Percentiles rank a stretch among this genome's conserved stretches.
Evolutionary conservation across 2,113 vertebrate genomes (phyloP).

Genomic region (Clinocottus analis): DNA sequence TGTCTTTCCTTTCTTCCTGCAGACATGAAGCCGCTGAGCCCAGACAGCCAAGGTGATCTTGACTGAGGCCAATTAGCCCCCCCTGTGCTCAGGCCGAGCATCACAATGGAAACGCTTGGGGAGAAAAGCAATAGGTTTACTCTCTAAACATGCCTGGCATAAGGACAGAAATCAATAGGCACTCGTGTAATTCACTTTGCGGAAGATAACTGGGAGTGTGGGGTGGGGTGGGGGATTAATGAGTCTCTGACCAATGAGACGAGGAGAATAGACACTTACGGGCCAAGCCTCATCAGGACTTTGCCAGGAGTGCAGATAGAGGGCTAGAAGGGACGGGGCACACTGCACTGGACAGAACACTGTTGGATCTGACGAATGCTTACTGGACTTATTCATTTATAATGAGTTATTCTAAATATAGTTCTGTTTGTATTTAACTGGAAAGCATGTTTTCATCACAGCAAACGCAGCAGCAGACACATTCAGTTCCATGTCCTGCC

Average conservation of each 20-base stretch:
- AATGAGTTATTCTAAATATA: neutral
- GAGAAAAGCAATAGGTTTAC: slow-evolving; percentile 73
- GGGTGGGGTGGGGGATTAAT: slow-evolving; percentile 35
- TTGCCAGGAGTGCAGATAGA: slow-evolving; percentile 4
- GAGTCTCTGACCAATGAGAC: slow-evolving; percentile 54
- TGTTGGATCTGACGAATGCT: neutral
- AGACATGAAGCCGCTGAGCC: slow-evolving; percentile 39
- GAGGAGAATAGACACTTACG: slow-evolving; percentile 37
- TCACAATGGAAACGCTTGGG: slow-evolving; percentile 61
- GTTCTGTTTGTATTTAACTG: neutral
- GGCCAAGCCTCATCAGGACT: slow-evolving; percentile 39
- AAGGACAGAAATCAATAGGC: slow-evolving; percentile 79
- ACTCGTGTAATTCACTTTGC: slow-evolving; percentile 76
- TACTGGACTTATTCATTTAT: neutral
- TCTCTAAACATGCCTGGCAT: slow-evolving; percentile 68
- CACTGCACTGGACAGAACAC: neutral
- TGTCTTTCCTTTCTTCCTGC: slow-evolving; percentile 5
- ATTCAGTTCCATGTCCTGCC: neutral
- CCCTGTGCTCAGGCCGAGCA: slow-evolving; percentile 45
- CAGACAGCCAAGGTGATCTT: slow-evolving; percentile 60
- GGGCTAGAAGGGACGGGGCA: neutral
- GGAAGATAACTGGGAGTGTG: slow-evolving; percentile 61
- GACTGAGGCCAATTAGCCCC: slow-evolving; percentile 70
- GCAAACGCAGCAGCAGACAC: neutral
- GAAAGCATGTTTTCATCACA: neutral